Evolutionary conservation across 2,888 invertebrate species (phyloP), one percentile per base, ranked within the genome.

Genomic region (Spodoptera exigua): DNA sequence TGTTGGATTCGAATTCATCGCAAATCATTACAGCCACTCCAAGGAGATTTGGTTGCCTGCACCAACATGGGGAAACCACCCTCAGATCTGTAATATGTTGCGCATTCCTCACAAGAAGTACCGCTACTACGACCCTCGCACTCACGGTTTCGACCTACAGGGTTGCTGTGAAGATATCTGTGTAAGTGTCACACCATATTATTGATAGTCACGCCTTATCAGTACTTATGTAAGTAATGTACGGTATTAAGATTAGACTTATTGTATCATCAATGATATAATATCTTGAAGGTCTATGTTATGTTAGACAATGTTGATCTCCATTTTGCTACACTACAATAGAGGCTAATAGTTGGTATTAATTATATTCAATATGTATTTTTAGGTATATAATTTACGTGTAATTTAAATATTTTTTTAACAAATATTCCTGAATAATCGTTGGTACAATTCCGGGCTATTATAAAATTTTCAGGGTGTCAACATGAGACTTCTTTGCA

Each of bases 21-120:
- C 96, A 55, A 96, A 96, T 73, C 98, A 97, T 91, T 97, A 97
- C 90, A 95, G 95, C 7, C 96, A 97, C 35, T 95, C 94, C 76
- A 98, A 98, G 91, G 97, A 96, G 64, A 92, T 98, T 47, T 99
- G 98, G 94, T 82, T 99, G 74, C 99, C 99, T 4, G 94, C 95
- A 1, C 99, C 99, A 3, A 97, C 99, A 0, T 99, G 99, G 99
- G 99, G 99, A 52, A 99, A 99, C 91, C 99, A 99, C 88, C 97
- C 96, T 0, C 99, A 99, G 53, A 96, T 99, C 83, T 99, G 99
- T 92, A 98, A 97, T 94, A 97, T 97, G 83, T 95, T 98, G 49
- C 97, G 97, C 2, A 88, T 99, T 55, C 95, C 96, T 12, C 97
- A 98, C 46, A 98, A 99, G 87, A 95, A 96, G 56, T 99, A 99